Conservation (phyloP, 2,113 vertebrate genomes). For the Phrynocephalus versicolor region DNA sequence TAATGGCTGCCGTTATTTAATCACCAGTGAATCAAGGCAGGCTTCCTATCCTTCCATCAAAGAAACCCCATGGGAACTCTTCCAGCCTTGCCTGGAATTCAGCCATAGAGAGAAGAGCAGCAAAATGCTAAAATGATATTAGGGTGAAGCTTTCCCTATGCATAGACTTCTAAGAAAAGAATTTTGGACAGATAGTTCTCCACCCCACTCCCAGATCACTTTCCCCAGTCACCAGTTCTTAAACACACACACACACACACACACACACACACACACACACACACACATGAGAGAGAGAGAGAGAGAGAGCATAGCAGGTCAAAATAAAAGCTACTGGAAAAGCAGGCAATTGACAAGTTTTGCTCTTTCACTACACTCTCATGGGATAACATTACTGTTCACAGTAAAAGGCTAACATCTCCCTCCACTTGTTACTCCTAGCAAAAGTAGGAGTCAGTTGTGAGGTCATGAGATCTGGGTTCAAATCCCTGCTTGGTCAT, state of each 20-base stretch:
- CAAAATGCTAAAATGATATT: background rate
- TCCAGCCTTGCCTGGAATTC: background rate
- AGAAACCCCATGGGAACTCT: constrained; percentile 33
- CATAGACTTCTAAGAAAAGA: background rate
- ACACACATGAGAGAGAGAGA: too few species aligned
- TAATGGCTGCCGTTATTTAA: constrained; percentile 62
- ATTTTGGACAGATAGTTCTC: constrained; percentile 48
- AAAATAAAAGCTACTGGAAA: background rate
- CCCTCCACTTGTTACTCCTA: background rate
- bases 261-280: too few species aligned
- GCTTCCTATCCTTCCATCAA: constrained; percentile 59
- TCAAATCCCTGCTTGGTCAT: too few species aligned
- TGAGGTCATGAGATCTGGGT: too few species aligned
- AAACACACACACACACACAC: background rate
- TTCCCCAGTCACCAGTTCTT: background rate
- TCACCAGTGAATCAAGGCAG: constrained; percentile 61
- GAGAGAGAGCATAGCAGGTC: background rate
- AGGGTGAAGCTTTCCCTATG: constrained; percentile 45
- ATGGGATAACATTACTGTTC: background rate
- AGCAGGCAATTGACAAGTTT: background rate
- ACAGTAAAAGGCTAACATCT: background rate
- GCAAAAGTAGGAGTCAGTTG: too few species aligned
- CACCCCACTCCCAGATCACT: constrained; percentile 47
- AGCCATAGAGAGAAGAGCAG: background rate
- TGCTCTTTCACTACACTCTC: background rate